These are phyloP conservation scores for Melopsittacus undulatus DNA, from an alignment of 2,797 vertebrate genomes.

Conservation along the genomic window DNA sequence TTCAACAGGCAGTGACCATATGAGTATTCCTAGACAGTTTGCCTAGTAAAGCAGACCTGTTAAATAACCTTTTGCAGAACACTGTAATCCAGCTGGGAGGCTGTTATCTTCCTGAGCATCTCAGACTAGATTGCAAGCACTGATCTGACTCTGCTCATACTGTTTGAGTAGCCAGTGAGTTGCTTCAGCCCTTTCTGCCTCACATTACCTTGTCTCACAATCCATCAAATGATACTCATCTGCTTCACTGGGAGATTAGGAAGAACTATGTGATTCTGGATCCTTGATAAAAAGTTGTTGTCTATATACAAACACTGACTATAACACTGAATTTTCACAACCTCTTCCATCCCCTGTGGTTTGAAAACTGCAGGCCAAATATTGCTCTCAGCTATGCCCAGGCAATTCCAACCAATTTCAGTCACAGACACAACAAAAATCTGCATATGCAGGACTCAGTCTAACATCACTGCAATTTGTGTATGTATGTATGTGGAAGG, in stretches of 20 bases:
- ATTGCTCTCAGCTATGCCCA: not conserved
- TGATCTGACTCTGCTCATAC: not conserved
- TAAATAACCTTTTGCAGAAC: not conserved
- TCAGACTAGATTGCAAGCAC: not conserved
- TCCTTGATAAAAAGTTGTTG: not conserved
- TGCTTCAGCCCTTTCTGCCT: not conserved
- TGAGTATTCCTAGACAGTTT: not conserved
- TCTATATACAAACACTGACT: not conserved
- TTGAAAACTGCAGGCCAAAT: not conserved
- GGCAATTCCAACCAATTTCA: not conserved
- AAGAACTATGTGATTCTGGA: not conserved
- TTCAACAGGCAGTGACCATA: not conserved
- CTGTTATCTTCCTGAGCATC: not conserved
- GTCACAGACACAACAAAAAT: not conserved
- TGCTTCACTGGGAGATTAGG: not conserved
- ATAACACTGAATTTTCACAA: not conserved
- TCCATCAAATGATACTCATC: not conserved
- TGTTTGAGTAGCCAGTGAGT: not conserved
- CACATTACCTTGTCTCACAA: not conserved
- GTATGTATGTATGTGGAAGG: not conserved
- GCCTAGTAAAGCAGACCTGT: not conserved
- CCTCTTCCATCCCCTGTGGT: not conserved
- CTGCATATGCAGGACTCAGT: not conserved
- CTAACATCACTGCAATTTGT: not conserved
- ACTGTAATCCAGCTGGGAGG: not conserved